Evolutionary conservation across 2,888 invertebrate genomes (phyloP), one percentile per base, ranked within the genome.

Genomic region (Drosophila flavopinicola): DNA sequence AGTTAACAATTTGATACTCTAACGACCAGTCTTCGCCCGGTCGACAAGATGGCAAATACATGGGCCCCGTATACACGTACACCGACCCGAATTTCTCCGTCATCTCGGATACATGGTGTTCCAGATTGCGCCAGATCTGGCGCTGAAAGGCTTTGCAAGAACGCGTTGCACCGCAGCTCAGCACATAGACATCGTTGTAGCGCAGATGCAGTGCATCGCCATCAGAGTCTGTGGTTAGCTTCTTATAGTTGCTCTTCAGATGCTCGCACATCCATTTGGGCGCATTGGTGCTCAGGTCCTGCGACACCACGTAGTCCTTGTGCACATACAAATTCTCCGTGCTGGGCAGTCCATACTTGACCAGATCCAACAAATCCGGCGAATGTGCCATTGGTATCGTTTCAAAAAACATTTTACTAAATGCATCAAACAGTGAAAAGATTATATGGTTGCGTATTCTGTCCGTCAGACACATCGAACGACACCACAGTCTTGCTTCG

Each of bases 201-300:
- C 78, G 78, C 0, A 78, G 66, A 24, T 78, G 54, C 9, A 77
- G 15, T n/a, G 33, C 30, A 35, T 76, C 73, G 7, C 52, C 59
- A 0, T 53, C 66, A 0, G 5, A n/a, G 11, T 79, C 58, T 1
- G 41, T 44, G 9, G 17, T 48, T 1, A 83, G 37, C 33, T 68
- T 73, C 6, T 51, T 48, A 24, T 66, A 75, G 33, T 66, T 47
- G 15, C 53, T 57, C 6, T 6, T 52, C 11, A 86, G 44, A 32
- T 83, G 83, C 7, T 83, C 82, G 27, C 86, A 83, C 6, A 83
- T 68, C 83, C 83, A 83, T 27, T 42, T 52, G 0, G 85, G 68
- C 0, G 66, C 5, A 30, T 66, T 70, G 1, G 67, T 73, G 33
- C 39, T 11, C 3, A 57, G 6, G 17, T 78, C 71, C 10, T 69